These are phyloP conservation scores for Metellina segmentata DNA, from an alignment of 2,888 invertebrate species.

Conservation along the genomic window DNA sequence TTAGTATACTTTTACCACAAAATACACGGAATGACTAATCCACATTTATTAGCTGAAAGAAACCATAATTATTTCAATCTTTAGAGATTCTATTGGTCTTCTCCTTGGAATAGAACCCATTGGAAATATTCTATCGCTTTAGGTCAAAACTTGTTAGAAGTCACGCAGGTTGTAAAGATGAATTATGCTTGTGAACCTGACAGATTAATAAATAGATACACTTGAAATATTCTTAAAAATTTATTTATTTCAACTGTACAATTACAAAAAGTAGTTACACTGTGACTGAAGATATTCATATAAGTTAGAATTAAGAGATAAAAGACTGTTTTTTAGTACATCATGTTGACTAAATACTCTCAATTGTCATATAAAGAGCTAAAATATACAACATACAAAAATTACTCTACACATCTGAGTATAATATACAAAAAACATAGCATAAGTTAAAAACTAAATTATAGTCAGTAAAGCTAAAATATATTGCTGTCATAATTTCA, in stretches of 20 bases:
- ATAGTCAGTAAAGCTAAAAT: constrained; percentile 74
- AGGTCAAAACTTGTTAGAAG: too few relatives aligned
- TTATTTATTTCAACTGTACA: constrained; percentile 76
- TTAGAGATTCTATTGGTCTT: too few relatives aligned
- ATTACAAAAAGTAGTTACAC: constrained; percentile 75
- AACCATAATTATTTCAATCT: too few relatives aligned
- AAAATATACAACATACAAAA: constrained; percentile 76
- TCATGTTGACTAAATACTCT: constrained; percentile 75
- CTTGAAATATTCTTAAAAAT: constrained; percentile 69
- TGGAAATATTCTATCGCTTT: too few relatives aligned
- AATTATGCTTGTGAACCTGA: too few relatives aligned
- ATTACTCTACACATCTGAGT: constrained; percentile 75
- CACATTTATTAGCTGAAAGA: neutral
- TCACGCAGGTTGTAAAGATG: too few relatives aligned
- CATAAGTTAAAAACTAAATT: constrained; percentile 74
- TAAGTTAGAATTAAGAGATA: constrained; percentile 74
- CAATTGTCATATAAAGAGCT: constrained; percentile 71
- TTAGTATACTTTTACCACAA: too few relatives aligned
- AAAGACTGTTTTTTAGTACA: constrained; percentile 71
- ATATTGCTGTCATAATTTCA: constrained; percentile 70
- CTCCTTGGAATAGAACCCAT: too few relatives aligned
- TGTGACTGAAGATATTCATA: constrained; percentile 69
- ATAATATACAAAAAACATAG: constrained; percentile 72
- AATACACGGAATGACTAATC: too few relatives aligned
- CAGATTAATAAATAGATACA: neutral